A percentile compares a stretch with the other conserved stretches of the same genome.
Conservation (phyloP, 2,888 invertebrate species). For the Teleogryllus oceanicus region DNA sequence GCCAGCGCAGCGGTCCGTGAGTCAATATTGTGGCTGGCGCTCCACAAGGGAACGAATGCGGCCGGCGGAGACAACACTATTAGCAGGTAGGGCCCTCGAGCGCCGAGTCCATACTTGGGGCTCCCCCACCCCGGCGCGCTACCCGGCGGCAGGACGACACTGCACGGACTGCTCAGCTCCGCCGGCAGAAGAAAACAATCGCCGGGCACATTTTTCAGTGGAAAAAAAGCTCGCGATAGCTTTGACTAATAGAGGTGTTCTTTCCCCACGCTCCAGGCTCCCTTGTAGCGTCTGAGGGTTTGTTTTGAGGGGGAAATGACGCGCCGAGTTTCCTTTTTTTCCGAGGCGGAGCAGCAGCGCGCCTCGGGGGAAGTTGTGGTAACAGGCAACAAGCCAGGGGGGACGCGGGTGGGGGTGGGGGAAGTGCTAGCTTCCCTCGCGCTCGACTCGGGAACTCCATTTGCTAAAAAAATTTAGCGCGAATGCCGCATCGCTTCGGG, state of each 20-base stretch:
- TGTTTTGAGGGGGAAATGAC: not conserved
- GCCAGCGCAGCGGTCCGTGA: not conserved
- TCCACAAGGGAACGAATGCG: not conserved
- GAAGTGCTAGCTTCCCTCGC: not conserved
- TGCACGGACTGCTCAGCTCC: too few species aligned
- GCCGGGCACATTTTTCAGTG: not conserved
- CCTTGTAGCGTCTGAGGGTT: not conserved
- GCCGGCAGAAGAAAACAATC: not conserved
- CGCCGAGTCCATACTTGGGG: not conserved
- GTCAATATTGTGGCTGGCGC: not conserved
- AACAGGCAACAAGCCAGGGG: not conserved
- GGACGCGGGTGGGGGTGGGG: not conserved
- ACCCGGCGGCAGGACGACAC: not conserved
- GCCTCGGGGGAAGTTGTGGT: not conserved
- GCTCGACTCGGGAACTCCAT: not conserved
- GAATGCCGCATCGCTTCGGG: not conserved
- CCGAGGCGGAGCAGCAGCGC: too few species aligned
- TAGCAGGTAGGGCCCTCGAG: not conserved
- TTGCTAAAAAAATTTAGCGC: not conserved
- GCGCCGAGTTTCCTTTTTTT: not conserved
- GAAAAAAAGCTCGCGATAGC: not conserved
- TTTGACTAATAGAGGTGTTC: slow-evolving; percentile 5
- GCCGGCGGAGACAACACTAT: slow-evolving; percentile 6
- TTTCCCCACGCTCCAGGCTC: not conserved
- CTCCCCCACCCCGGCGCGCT: too few species aligned